Conservation (phyloP, 2,113 vertebrate species). For the Cyanoliseus patagonus region DNA sequence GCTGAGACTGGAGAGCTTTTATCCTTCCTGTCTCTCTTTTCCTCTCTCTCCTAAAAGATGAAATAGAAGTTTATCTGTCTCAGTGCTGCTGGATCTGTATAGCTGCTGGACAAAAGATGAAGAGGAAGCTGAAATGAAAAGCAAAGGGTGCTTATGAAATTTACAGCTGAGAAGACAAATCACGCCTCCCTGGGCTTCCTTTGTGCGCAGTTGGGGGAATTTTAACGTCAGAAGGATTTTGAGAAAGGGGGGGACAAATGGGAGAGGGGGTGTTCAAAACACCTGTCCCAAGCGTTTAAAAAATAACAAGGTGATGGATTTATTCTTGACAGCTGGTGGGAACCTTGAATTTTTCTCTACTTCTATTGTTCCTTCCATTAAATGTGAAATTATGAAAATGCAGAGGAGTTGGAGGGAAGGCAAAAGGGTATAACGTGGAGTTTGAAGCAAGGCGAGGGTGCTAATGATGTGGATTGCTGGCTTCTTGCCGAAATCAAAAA, state of each 20-base stretch:
- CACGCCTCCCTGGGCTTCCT: conserved; percentile 24
- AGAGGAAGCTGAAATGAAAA: conserved; percentile 54
- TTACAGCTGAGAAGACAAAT: conserved; percentile 36
- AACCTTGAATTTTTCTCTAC: conserved; percentile 66
- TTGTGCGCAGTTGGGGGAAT: conserved; percentile 25
- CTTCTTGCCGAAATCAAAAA: conserved; percentile 72
- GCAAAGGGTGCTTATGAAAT: conserved; percentile 45
- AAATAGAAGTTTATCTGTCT: conserved; percentile 50
- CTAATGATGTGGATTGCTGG: conserved; percentile 63
- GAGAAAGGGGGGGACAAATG: not conserved
- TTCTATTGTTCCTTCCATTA: conserved; percentile 56
- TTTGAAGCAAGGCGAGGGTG: conserved; percentile 61
- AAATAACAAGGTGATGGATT: conserved; percentile 52
- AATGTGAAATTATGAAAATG: conserved; percentile 76
- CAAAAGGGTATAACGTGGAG: conserved; percentile 63
- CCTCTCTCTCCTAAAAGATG: conserved; percentile 33
- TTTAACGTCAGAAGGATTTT: conserved; percentile 52
- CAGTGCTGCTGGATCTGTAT: conserved; percentile 22
- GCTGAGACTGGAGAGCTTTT: conserved; percentile 13
- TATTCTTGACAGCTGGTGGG: conserved; percentile 73
- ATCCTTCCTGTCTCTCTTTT: not conserved
- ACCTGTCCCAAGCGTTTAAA: conserved; percentile 37
- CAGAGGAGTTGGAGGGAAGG: conserved; percentile 74
- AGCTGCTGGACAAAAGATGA: conserved; percentile 56
- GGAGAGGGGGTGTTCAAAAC: conserved; percentile 46